Conservation (phyloP, 2,888 invertebrate species). For the Pheosia gnoma region DNA sequence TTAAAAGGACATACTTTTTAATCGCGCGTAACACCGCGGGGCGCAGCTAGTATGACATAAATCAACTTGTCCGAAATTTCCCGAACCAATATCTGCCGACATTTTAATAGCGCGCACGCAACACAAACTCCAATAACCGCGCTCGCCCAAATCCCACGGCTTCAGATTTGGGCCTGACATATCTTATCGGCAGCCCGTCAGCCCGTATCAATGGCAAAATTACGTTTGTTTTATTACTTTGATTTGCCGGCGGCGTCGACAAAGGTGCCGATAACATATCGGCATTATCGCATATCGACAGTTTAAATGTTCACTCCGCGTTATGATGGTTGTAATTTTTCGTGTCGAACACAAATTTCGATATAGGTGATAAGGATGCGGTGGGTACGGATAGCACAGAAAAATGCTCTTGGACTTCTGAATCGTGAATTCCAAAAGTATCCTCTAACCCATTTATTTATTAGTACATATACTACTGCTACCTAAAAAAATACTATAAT, state of each 20-base stretch:
- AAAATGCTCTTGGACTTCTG: constrained; percentile 16
- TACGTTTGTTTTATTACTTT: constrained; percentile 82
- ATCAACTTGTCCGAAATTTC: background rate
- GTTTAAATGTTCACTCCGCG: constrained; percentile 66
- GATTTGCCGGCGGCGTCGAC: constrained; percentile 78
- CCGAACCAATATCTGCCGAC: constrained; percentile 4
- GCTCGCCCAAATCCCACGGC: constrained; percentile 72
- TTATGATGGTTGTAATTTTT: constrained; percentile 83
- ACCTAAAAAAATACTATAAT: too few relatives aligned
- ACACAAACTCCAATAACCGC: constrained; percentile 68
- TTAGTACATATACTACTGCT: too few relatives aligned
- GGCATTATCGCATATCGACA: constrained; percentile 59
- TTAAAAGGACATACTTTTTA: too few relatives aligned
- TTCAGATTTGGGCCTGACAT: constrained; percentile 79
- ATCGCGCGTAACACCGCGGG: background rate
- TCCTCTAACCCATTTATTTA: too few relatives aligned
- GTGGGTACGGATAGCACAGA: constrained; percentile 58
- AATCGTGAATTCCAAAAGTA: too few relatives aligned
- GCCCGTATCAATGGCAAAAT: constrained; percentile 74
- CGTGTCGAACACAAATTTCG: constrained; percentile 79
- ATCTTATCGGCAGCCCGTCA: constrained; percentile 72
- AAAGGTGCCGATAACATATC: constrained; percentile 64
- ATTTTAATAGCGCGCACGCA: constrained; percentile 5
- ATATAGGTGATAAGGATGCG: constrained; percentile 53
- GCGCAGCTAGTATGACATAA: background rate